phyloP scores from a whole-genome alignment of 2,113 vertebrate genomes.

The Lampris megalopsis region DNA sequence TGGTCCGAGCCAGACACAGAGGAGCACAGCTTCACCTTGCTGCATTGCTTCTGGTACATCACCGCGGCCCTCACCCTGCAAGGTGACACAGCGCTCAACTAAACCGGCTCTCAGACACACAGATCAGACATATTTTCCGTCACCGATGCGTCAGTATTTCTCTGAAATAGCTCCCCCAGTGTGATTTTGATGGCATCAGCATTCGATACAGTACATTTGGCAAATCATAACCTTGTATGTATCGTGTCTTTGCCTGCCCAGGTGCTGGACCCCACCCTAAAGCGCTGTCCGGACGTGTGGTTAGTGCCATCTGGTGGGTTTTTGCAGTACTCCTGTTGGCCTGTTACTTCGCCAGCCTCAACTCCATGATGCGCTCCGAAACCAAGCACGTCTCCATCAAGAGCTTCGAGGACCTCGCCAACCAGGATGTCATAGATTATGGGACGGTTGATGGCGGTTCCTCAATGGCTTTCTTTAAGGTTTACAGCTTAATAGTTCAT shows the following conservation, averaged over 20 bases:
- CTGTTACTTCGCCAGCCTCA: conserved; percentile 87
- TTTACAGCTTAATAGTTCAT: background rate
- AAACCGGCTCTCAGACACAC: background rate
- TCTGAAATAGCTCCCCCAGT: no score
- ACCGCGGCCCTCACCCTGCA: conserved; percentile 88
- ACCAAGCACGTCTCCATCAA: conserved; percentile 78
- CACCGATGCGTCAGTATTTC: background rate
- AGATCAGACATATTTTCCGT: background rate
- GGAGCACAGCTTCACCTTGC: conserved; percentile 84
- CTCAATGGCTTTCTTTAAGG: conserved; percentile 88
- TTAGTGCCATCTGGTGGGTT: conserved; percentile 90
- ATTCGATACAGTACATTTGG: no score
- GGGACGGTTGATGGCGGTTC: conserved; percentile 86
- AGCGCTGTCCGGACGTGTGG: conserved; percentile 82
- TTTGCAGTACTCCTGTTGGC: conserved; percentile 87
- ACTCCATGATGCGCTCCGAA: conserved; percentile 69
- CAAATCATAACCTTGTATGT: background rate
- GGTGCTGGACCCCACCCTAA: conserved; percentile 88
- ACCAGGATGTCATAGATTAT: conserved; percentile 86
- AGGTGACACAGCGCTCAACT: conserved; percentile 75
- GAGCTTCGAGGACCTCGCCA: conserved; percentile 89
- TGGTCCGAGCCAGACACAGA: conserved; percentile 85
- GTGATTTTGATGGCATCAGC: no score
- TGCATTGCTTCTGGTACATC: conserved; percentile 92
- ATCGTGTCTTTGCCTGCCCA: conserved; percentile 52